Evolutionary conservation across 2,797 vertebrate genomes (phyloP).

Genomic region (Lithobates sylvaticus): DNA sequence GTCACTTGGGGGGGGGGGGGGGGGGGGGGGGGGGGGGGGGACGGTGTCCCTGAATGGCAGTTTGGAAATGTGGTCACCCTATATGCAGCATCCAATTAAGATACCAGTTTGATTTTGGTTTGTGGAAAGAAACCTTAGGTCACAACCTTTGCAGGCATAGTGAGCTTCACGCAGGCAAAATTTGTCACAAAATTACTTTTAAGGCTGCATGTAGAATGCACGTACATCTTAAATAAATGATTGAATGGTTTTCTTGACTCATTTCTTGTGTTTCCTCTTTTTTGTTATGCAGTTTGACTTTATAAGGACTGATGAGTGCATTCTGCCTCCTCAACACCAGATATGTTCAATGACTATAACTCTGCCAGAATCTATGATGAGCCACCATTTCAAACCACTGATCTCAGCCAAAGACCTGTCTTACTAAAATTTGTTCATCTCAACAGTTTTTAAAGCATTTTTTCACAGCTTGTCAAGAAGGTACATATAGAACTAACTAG

Average conservation of each 20-base stretch:
- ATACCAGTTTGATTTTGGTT: no score
- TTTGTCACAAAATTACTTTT: not conserved
- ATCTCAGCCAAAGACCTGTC: not conserved
- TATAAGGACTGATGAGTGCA: not conserved
- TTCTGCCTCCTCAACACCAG: not conserved
- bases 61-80: no score
- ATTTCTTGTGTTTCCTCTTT: not conserved
- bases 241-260: not conserved
- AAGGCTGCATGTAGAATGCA: not conserved
- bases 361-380: not conserved
- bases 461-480: no score
- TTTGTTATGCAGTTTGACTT: not conserved
- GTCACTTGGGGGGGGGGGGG: no score
- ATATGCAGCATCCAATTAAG: no score
- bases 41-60: no score
- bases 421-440: not conserved
- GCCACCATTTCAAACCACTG: not conserved
- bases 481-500: no score
- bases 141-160: no score
- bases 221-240: not conserved
- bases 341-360: not conserved
- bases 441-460: no score
- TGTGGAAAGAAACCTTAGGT: no score
- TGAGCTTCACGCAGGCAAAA: no score
- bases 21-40: no score